phyloP scores from a whole-genome alignment of 2,797 vertebrate species.

The Parotocinclus haroldoi region DNA sequence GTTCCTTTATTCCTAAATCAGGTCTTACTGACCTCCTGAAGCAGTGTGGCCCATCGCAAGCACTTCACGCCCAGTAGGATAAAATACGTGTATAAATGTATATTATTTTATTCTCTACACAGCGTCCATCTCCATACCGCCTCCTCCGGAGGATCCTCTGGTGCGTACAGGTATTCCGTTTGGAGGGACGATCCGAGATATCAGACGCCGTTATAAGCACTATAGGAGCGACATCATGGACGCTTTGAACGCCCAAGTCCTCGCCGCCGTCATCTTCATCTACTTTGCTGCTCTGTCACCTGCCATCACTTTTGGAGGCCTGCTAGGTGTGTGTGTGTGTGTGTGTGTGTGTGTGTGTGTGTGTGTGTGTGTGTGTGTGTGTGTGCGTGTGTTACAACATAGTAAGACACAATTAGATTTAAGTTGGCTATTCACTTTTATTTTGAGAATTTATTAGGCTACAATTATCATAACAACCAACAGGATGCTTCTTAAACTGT shows the following conservation, averaged over 20 bases:
- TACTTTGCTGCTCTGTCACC: constrained; percentile 95
- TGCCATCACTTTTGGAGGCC: constrained; percentile 90
- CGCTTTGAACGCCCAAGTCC: constrained; percentile 80
- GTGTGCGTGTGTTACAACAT: too few species aligned
- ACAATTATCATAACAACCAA: too few species aligned
- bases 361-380: too few species aligned
- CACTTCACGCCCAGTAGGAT: too few species aligned
- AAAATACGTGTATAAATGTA: too few species aligned
- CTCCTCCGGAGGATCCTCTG: constrained; percentile 78
- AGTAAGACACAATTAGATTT: too few species aligned
- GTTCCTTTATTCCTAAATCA: too few species aligned
- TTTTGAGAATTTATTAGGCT: too few species aligned
- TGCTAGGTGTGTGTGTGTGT: constrained; percentile 74
- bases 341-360: background rate
- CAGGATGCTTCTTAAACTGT: too few species aligned
- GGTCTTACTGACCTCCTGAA: too few species aligned
- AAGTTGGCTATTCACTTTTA: too few species aligned
- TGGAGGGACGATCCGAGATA: constrained; percentile 84
- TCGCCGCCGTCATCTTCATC: constrained; percentile 94
- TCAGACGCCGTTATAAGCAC: constrained; percentile 81
- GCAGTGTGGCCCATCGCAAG: too few species aligned
- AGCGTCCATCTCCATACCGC: constrained; percentile 52
- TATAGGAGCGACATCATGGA: constrained; percentile 93
- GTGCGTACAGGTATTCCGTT: constrained; percentile 78
- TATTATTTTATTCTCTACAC: constrained; percentile 5